Percentiles rank a stretch among this genome's conserved stretches.
Conservation (phyloP, 2,113 vertebrate species). For the Mirza zaza region DNA sequence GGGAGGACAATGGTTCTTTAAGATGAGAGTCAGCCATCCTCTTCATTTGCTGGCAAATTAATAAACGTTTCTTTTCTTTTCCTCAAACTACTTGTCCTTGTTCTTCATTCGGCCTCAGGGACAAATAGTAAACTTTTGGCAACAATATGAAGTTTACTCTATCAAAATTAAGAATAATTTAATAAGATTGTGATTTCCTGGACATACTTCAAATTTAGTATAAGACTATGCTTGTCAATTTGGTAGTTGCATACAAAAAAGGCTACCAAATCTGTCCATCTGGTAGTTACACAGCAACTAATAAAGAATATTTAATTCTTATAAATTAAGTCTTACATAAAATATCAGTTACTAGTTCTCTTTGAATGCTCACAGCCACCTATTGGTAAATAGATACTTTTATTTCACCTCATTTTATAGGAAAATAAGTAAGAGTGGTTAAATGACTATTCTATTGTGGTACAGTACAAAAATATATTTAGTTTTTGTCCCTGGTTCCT, state of each 20-base stretch:
- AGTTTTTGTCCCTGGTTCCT: background rate
- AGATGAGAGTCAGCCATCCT: too few relatives aligned
- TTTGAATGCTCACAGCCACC: background rate
- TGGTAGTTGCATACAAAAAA: background rate
- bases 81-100: too few relatives aligned
- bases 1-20: too few relatives aligned
- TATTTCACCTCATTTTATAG: background rate
- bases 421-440: constrained; percentile 19
- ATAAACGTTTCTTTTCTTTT: too few relatives aligned
- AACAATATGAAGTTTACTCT: background rate
- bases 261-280: background rate
- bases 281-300: background rate
- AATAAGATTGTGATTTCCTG: background rate
- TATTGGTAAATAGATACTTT: background rate
- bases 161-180: constrained; percentile 40
- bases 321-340: constrained; percentile 18
- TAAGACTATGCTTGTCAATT: background rate
- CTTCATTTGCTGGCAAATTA: too few relatives aligned
- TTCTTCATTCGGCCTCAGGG: too few relatives aligned
- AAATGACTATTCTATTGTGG: background rate
- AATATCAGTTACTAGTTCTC: background rate
- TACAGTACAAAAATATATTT: background rate
- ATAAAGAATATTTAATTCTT: background rate
- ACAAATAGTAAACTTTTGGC: too few relatives aligned
- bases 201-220: background rate